Evolutionary conservation across 2,888 invertebrate species (phyloP).

Genomic region (Acrobasis repandana): DNA sequence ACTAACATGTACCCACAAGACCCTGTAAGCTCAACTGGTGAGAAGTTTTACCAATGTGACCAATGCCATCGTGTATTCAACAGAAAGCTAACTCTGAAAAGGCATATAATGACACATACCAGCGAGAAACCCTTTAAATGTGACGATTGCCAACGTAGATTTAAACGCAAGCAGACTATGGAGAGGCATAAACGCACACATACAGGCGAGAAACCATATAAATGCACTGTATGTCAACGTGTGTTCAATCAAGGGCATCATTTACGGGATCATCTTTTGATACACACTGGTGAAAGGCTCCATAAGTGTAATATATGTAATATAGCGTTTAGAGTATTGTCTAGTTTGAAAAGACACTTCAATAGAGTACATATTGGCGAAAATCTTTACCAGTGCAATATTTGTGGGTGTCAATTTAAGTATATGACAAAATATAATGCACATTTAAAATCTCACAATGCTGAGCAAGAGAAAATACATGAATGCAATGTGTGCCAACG

Average conservation of each 20-base stretch:
- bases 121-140: background rate
- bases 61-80: background rate
- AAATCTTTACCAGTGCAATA: background rate
- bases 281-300: background rate
- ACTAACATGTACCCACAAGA: no score
- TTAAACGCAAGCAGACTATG: background rate
- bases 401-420: background rate
- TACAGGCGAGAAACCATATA: background rate
- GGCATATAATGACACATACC: background rate
- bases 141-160: background rate
- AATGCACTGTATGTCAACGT: background rate
- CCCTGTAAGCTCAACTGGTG: no score
- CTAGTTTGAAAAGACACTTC: conserved; percentile 1
- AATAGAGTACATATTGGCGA: conserved; percentile 1
- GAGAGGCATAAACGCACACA: background rate
- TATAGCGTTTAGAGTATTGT: background rate
- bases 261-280: background rate
- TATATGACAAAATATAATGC: background rate
- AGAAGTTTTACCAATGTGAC: no score
- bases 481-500: background rate
- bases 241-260: background rate
- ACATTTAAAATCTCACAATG: background rate
- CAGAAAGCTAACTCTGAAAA: background rate
- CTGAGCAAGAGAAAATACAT: background rate
- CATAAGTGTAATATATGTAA: conserved; percentile 2